phyloP scores from a whole-genome alignment of 2,113 vertebrate genomes.

The Cochlearius cochlearius region DNA sequence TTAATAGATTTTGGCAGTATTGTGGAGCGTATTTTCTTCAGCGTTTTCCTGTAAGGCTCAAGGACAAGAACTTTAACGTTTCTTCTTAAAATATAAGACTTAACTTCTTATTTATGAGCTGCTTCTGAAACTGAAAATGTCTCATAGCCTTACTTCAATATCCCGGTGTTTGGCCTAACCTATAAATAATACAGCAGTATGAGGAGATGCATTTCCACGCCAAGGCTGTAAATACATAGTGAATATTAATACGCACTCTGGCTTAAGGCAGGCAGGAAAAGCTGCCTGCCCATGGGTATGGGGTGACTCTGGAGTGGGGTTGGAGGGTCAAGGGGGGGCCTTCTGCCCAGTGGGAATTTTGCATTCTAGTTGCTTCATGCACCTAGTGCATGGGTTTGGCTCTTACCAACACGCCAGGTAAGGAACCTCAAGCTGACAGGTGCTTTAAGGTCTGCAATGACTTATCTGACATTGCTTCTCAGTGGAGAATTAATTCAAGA shows the following conservation, averaged over 20 bases:
- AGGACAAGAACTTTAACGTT: neutral
- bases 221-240: neutral
- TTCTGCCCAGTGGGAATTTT: neutral
- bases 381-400: neutral
- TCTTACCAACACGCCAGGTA: neutral
- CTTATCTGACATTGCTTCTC: neutral
- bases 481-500: neutral
- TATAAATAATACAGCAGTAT: constrained; percentile 37
- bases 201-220: neutral
- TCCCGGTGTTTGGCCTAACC: neutral
- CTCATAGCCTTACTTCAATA: constrained; percentile 22
- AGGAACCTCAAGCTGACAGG: neutral
- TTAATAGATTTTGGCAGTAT: neutral
- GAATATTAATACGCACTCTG: neutral
- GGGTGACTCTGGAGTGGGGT: neutral
- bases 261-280: neutral
- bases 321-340: neutral
- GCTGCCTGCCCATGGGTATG: rapidly evolving
- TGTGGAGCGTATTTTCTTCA: neutral
- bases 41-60: constrained; percentile 17
- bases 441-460: neutral
- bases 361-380: neutral
- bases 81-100: constrained; percentile 45
- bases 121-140: constrained; percentile 31
- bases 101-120: constrained; percentile 59